These are phyloP conservation scores for Epinotia bilunana DNA, from an alignment of 2,888 invertebrate genomes.

Conservation along the genomic window DNA sequence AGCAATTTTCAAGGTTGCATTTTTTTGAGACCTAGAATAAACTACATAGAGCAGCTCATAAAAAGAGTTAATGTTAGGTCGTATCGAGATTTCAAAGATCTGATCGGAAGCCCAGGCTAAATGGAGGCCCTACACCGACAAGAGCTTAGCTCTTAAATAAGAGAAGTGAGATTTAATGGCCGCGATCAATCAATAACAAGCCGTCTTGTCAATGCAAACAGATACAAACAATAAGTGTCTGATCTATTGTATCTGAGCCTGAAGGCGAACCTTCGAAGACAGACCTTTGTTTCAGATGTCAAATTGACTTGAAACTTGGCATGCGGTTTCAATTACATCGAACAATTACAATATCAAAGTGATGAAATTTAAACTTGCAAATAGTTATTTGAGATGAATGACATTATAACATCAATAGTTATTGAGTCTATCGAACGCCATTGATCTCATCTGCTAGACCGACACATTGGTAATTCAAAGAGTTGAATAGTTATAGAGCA, in stretches of 20 bases:
- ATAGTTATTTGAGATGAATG: not conserved
- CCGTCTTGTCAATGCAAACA: not conserved
- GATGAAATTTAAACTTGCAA: not conserved
- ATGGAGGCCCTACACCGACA: too few relatives aligned
- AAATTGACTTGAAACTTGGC: not conserved
- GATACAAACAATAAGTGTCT: not conserved
- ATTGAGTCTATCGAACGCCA: not conserved
- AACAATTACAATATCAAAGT: conserved; percentile 18
- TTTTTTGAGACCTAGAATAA: too few relatives aligned
- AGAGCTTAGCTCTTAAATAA: too few relatives aligned
- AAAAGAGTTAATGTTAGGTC: too few relatives aligned
- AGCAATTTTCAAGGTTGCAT: too few relatives aligned
- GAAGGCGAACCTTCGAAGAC: not conserved
- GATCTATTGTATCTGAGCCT: not conserved
- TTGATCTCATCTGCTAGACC: conserved; percentile 5
- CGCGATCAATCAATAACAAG: too few relatives aligned
- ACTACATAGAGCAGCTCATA: too few relatives aligned
- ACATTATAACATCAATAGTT: not conserved
- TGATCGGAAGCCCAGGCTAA: too few relatives aligned
- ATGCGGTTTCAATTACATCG: conserved; percentile 14
- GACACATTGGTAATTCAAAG: not conserved
- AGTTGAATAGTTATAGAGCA: conserved; percentile 1
- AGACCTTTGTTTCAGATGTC: not conserved
- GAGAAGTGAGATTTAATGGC: too few relatives aligned
- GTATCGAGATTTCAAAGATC: too few relatives aligned